These are phyloP conservation scores for Nyctalus aviator DNA, from an alignment of 2,797 vertebrate species.

Conservation along the genomic window DNA sequence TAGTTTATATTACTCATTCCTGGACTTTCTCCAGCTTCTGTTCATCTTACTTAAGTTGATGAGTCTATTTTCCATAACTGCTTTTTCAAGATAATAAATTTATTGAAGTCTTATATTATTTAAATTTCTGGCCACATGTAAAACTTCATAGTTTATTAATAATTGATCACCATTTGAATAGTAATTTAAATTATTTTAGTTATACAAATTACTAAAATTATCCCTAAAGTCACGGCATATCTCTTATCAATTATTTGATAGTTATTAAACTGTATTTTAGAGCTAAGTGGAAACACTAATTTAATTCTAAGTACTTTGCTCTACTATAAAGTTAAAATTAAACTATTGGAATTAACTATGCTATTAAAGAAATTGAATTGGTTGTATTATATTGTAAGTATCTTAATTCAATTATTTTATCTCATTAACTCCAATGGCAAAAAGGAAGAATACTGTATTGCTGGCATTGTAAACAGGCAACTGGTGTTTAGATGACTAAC, in stretches of 20 bases:
- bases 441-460: not conserved
- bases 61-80: constrained; percentile 64
- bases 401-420: constrained; percentile 67
- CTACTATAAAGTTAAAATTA: constrained; percentile 74
- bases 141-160: constrained; percentile 70
- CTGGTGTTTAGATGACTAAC: not conserved
- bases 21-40: constrained; percentile 48
- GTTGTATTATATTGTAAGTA: constrained; percentile 58
- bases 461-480: not conserved
- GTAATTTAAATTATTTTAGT: constrained; percentile 69
- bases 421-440: constrained; percentile 35
- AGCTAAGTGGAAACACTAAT: constrained; percentile 66
- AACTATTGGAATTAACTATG: constrained; percentile 62
- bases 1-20: constrained; percentile 41
- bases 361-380: constrained; percentile 61
- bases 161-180: constrained; percentile 59
- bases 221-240: constrained; percentile 41
- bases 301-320: constrained; percentile 66
- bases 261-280: constrained; percentile 56
- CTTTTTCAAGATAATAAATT: constrained; percentile 63
- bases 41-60: constrained; percentile 59
- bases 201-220: constrained; percentile 69
- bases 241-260: constrained; percentile 62
- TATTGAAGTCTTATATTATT: constrained; percentile 58
- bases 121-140: constrained; percentile 64